These are phyloP conservation scores for Harpalus rubripes DNA, from an alignment of 2,888 invertebrate genomes.

Conservation along the genomic window DNA sequence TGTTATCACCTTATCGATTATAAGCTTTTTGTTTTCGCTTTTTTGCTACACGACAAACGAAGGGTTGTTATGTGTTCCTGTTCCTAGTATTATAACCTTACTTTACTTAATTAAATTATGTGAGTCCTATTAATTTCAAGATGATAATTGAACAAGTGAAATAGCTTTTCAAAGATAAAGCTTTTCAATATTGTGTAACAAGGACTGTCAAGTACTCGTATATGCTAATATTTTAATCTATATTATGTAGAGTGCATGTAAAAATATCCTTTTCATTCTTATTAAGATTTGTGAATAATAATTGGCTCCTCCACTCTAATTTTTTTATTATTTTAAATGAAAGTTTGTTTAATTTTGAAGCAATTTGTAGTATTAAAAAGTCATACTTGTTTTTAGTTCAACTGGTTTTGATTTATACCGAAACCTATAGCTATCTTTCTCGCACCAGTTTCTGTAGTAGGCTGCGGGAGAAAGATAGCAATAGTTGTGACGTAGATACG, in stretches of 20 bases:
- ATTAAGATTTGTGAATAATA: too few relatives aligned
- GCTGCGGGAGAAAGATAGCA: too few relatives aligned
- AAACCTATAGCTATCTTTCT: too few relatives aligned
- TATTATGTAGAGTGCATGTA: background rate
- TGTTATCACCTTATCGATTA: constrained; percentile 28
- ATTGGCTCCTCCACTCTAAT: too few relatives aligned
- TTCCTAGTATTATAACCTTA: constrained; percentile 2
- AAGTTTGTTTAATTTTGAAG: too few relatives aligned
- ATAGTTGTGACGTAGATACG: too few relatives aligned
- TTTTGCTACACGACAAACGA: background rate
- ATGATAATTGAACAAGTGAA: constrained; percentile 1
- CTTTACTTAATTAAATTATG: background rate
- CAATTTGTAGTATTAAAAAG: too few relatives aligned
- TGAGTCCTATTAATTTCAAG: background rate
- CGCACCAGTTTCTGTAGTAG: too few relatives aligned
- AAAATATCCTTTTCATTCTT: background rate
- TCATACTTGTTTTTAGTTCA: too few relatives aligned
- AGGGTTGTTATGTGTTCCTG: background rate
- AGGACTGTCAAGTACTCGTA: background rate
- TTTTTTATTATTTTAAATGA: too few relatives aligned
- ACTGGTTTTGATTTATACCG: too few relatives aligned
- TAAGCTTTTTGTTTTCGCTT: constrained; percentile 12
- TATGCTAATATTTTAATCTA: background rate
- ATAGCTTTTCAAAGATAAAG: background rate
- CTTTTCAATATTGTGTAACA: background rate